These are phyloP conservation scores for Fissipunctia ypsillon DNA, from an alignment of 2,888 invertebrate species.

Conservation along the genomic window DNA sequence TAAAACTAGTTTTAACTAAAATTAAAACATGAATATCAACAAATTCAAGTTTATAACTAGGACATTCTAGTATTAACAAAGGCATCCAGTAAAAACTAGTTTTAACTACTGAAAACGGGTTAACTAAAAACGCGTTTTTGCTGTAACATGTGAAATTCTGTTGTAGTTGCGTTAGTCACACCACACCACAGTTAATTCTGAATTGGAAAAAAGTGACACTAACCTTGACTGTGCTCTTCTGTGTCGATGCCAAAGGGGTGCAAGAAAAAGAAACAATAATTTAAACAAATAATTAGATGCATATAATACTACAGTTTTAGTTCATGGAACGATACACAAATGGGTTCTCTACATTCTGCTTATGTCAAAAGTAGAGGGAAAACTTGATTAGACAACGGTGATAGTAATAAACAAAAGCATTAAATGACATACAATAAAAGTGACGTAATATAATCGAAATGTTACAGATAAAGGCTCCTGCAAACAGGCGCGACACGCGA, in stretches of 20 bases:
- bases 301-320: neutral
- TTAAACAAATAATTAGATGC: constrained; percentile 34
- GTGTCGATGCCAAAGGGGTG: constrained; percentile 58
- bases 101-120: too few relatives aligned
- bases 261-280: constrained; percentile 53
- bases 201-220: constrained; percentile 37
- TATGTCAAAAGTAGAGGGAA: neutral
- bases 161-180: neutral
- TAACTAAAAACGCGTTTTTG: too few relatives aligned
- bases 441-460: neutral
- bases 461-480: neutral
- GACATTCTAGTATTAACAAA: too few relatives aligned
- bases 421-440: neutral
- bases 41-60: too few relatives aligned
- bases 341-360: neutral
- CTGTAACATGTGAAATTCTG: too few relatives aligned
- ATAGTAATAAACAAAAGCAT: neutral
- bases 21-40: too few relatives aligned
- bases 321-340: neutral
- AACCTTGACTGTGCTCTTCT: constrained; percentile 70
- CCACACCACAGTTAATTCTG: neutral
- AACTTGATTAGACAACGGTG: neutral
- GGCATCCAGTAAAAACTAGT: too few relatives aligned
- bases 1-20: too few relatives aligned
- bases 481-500: too few relatives aligned